Conservation (phyloP, 2,888 invertebrate genomes). For the Calliphora vomitoria region DNA sequence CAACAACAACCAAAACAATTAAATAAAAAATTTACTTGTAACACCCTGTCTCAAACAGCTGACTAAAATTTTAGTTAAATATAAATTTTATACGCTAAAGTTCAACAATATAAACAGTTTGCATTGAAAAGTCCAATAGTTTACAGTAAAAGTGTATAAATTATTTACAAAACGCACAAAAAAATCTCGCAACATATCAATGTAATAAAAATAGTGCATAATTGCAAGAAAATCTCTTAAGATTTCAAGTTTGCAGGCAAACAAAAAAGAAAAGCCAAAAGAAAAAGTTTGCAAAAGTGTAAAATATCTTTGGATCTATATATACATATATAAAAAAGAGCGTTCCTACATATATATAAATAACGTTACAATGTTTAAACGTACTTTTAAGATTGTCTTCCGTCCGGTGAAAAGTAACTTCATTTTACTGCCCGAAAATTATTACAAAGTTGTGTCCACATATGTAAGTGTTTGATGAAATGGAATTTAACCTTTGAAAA, state of each 20-base stretch:
- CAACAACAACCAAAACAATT: neutral
- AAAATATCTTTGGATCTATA: conserved; percentile 13
- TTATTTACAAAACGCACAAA: conserved; percentile 47
- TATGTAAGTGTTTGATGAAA: conserved; percentile 81
- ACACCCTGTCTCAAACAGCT: conserved; percentile 51
- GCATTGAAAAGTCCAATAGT: conserved; percentile 49
- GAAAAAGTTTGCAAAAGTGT: neutral
- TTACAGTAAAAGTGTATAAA: conserved; percentile 35
- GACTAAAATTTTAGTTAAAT: conserved; percentile 16
- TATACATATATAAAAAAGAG: conserved; percentile 1
- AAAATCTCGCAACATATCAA: conserved; percentile 9
- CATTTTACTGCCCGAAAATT: conserved; percentile 82
- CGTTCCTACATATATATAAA: neutral
- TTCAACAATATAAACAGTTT: conserved; percentile 50
- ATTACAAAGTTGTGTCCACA: conserved; percentile 83
- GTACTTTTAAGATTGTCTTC: conserved; percentile 84
- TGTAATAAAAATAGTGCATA: conserved; percentile 32
- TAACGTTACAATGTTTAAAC: conserved; percentile 81
- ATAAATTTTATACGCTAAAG: conserved; percentile 35
- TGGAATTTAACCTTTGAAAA: conserved; percentile 63
- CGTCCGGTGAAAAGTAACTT: conserved; percentile 83
- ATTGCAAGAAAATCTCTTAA: conserved; percentile 29
- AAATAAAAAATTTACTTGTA: neutral
- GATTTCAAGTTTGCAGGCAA: conserved; percentile 46
- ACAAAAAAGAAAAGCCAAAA: neutral